Evolutionary conservation across 2,797 vertebrate genomes (phyloP), one percentile per base, ranked within the genome.

Genomic region (Prionace glauca): DNA sequence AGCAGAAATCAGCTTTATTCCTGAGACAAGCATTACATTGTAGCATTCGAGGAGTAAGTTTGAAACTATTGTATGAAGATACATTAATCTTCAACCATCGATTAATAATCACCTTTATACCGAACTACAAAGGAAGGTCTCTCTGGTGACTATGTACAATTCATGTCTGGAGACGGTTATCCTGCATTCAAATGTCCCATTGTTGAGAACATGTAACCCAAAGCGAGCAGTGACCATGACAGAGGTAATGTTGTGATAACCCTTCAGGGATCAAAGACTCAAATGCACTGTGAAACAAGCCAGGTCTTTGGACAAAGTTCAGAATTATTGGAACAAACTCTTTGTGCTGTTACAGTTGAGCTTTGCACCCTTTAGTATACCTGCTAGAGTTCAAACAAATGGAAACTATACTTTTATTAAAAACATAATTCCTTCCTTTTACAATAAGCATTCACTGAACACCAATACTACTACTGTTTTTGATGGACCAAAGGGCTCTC

Each of bases 141-240:
- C 92, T 94, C 92, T 71, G 88, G 92, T 3, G 24, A 94, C 50
- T 72, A 69, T 72, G 67, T 36, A 72, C 67, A 41, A 94, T 94
- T 94, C 22, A 50, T 91, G 88, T 91, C 20, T 94, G 22, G 24
- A 94, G 71, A 72, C 11, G 56, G 12, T 74, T 32, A 16, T n/a
- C 29, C 10, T 18, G 3, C 45, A 36, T 69, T 95, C 41, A 95
- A 77, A 77, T 29, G 93, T 60, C 24, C 26, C 93, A n/a, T 77
- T 95, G 93, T 95, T 95, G 71, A 56, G 29, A 74, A 77, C 45
- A 16, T 60, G 93, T 77, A 74, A 95, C 32, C 26, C 45, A 77
- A 95, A 56, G 50, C 71, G 20, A 56, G 93, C 71, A 7, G 45
- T 95, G 71, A 11, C 71, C 9, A 60, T 60, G 24, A 77, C 72